Percentiles rank a stretch among this genome's conserved stretches.
These are phyloP conservation scores for Tetrax tetrax DNA, from an alignment of 2,113 vertebrate species.

Conservation along the genomic window DNA sequence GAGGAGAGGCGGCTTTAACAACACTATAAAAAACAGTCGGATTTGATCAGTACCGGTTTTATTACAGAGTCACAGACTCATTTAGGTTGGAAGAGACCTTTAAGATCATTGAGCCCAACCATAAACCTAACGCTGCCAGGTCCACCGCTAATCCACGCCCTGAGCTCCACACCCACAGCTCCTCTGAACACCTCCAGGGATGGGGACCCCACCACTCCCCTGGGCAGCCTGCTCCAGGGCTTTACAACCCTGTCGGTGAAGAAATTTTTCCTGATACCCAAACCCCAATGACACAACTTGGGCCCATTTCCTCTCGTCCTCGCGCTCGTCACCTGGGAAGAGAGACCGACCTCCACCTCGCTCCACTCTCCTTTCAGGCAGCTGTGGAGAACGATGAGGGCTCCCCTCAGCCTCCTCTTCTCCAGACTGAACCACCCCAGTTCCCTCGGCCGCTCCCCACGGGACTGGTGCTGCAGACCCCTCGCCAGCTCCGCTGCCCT, in stretches of 20 bases:
- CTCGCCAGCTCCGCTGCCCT: rapidly evolving
- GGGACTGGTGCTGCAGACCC: no score
- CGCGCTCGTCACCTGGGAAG: not conserved
- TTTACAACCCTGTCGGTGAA: not conserved
- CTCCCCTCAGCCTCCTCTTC: not conserved
- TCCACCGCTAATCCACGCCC: not conserved
- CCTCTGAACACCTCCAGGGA: not conserved
- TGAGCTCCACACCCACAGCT: not conserved
- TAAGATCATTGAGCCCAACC: not conserved
- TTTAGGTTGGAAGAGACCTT: not conserved
- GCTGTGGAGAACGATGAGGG: not conserved
- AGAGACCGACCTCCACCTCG: no score
- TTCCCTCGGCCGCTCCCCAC: no score
- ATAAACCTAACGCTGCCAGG: not conserved
- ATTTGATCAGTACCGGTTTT: not conserved
- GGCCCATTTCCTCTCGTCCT: not conserved
- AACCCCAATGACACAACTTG: not conserved
- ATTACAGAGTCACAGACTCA: not conserved
- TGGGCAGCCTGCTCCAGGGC: not conserved
- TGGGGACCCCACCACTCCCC: not conserved
- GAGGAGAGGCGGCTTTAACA: not conserved
- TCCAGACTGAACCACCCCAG: not conserved
- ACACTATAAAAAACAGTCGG: not conserved
- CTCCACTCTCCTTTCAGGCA: not conserved
- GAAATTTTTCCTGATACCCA: not conserved